Evolutionary conservation across 1,140 invertebrate species (phyloP).

Genomic region (Orchestia grillus): DNA sequence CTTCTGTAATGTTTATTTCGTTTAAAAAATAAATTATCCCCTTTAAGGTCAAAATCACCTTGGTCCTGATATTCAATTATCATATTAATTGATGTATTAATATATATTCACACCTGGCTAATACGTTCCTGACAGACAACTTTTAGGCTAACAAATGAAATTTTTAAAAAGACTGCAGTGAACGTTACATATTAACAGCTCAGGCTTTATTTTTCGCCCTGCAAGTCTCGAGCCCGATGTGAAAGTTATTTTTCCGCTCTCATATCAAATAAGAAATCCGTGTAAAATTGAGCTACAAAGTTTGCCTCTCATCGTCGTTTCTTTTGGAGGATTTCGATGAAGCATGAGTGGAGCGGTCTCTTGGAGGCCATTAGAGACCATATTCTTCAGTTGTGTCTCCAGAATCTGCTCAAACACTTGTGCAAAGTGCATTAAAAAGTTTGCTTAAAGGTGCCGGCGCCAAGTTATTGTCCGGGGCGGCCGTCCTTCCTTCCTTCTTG

Average conservation of each 20-base stretch:
- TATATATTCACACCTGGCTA: too few species aligned
- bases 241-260: not conserved
- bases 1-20: too few species aligned
- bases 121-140: not conserved
- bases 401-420: conserved; percentile 47
- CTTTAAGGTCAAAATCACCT: too few species aligned
- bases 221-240: not conserved
- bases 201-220: not conserved
- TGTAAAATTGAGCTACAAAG: not conserved
- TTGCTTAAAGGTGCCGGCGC: conserved; percentile 32
- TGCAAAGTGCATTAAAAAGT: conserved; percentile 53
- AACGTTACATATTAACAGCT: not conserved
- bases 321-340: not conserved
- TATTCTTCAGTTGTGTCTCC: conserved; percentile 41
- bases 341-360: not conserved
- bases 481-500: not conserved
- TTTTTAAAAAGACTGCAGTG: not conserved
- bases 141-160: not conserved
- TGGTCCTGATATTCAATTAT: too few species aligned
- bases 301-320: not conserved
- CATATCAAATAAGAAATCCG: not conserved
- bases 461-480: conserved; percentile 43
- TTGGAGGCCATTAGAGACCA: conserved; percentile 37
- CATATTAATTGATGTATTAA: too few species aligned
- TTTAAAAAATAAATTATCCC: too few species aligned